Percentiles rank a stretch among this genome's conserved stretches.
These are phyloP conservation scores for Mnemiopsis leidyi DNA, from an alignment of 37 sponge, comb jelly and placozoan species.

Conservation along the genomic window DNA sequence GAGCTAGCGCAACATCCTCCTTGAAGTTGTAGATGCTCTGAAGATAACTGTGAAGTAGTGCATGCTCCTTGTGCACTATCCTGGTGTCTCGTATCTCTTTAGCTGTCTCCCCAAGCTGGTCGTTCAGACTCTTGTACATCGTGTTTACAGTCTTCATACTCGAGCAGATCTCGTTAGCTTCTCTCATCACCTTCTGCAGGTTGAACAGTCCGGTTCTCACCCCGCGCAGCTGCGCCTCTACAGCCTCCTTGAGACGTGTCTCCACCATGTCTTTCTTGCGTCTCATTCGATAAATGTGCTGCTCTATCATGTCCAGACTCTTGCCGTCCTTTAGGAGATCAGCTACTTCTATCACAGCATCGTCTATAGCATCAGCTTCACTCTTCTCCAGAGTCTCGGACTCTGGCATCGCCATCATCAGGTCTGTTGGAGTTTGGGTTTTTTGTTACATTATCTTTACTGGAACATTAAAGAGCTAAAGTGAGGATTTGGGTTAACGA, in stretches of 20 bases:
- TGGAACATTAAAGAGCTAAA: neutral
- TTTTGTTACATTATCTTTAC: neutral
- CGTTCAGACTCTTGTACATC: neutral
- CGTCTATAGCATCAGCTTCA: neutral
- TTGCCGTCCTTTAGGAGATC: neutral
- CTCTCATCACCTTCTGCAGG: neutral
- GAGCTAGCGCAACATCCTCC: neutral
- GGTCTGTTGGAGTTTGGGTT: neutral
- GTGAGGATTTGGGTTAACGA: too few relatives aligned
- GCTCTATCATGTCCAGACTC: conserved; percentile 16
- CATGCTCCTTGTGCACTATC: neutral
- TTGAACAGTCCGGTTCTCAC: conserved; percentile 12
- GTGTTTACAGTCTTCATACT: neutral
- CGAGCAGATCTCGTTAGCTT: neutral
- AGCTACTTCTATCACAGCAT: neutral
- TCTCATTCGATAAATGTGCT: conserved; percentile 3
- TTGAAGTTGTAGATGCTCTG: conserved; percentile 26
- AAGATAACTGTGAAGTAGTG: neutral
- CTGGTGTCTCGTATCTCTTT: neutral
- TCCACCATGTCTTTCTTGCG: conserved; percentile 1
- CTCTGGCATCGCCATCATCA: neutral
- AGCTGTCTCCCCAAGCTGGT: neutral
- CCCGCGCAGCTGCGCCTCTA: conserved; percentile 10
- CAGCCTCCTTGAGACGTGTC: neutral
- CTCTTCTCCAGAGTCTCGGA: neutral